A percentile compares a stretch with the other conserved stretches of the same genome.
Conservation (phyloP, 2,888 invertebrate genomes). For the Calameuta idolon region DNA sequence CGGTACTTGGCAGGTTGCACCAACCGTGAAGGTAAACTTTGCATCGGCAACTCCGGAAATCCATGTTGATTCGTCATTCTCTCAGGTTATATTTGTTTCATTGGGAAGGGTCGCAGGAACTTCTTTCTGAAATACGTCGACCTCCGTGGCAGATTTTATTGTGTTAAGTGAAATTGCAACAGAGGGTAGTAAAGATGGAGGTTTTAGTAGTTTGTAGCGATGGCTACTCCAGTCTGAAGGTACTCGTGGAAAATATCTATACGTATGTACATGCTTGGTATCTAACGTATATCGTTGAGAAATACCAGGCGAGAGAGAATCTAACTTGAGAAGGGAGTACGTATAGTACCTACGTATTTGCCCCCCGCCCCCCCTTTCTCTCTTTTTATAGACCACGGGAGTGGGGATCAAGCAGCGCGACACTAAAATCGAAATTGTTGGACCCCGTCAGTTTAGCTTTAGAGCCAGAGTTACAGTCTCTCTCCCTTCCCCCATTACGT, state of each 20-base stretch:
- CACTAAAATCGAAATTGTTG: conserved; percentile 64
- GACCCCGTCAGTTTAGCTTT: conserved; percentile 58
- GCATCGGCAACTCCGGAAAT: conserved; percentile 51
- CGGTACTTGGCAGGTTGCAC: conserved; percentile 34
- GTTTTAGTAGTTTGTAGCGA: conserved; percentile 39
- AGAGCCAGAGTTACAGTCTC: conserved; percentile 42
- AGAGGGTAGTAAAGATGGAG: conserved; percentile 52
- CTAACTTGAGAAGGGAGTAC: background rate
- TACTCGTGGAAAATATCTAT: background rate
- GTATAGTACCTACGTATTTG: background rate
- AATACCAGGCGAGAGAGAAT: background rate
- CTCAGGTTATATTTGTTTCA: background rate
- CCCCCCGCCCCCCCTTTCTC: background rate
- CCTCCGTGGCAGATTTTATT: conserved; percentile 56
- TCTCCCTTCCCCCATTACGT: background rate
- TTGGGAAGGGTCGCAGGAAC: background rate
- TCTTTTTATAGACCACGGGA: conserved; percentile 39
- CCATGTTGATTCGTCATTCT: conserved; percentile 17
- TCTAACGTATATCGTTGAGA: background rate
- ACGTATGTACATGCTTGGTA: background rate
- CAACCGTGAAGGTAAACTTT: conserved; percentile 47
- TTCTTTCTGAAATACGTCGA: conserved; percentile 33
- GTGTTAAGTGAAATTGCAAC: conserved; percentile 64
- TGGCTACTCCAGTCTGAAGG: conserved; percentile 1
- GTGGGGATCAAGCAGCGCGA: conserved; percentile 50